A percentile compares a stretch with the other conserved stretches of the same genome.
phyloP scores from a whole-genome alignment of 1,140 invertebrate genomes.

The Trypoxylus dichotomus region DNA sequence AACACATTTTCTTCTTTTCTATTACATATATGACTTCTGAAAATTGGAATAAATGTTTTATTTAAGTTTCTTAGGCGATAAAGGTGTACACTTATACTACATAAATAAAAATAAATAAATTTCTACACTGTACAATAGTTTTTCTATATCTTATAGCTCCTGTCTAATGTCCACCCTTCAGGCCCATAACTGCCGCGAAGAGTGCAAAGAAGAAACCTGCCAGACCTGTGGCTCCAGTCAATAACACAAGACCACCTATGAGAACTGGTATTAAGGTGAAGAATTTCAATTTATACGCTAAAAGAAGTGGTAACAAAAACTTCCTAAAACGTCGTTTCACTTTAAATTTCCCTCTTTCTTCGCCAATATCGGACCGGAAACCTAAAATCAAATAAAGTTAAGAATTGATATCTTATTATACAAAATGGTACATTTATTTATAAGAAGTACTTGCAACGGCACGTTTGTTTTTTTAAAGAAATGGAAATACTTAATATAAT shows the following conservation, averaged over 20 bases:
- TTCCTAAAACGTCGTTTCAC: conserved; percentile 67
- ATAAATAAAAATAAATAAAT: neutral
- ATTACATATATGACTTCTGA: too few species aligned
- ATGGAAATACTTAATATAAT: too few species aligned
- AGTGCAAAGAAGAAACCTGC: conserved; percentile 85
- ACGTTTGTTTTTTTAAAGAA: too few species aligned
- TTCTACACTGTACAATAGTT: neutral
- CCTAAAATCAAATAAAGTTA: neutral
- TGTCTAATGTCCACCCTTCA: conserved; percentile 41
- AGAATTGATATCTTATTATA: too few species aligned
- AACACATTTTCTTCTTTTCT: too few species aligned
- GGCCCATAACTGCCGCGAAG: conserved; percentile 65
- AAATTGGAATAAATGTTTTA: too few species aligned
- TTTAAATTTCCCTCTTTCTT: conserved; percentile 25
- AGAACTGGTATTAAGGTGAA: conserved; percentile 75
- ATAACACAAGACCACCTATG: conserved; percentile 70
- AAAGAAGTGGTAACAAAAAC: conserved; percentile 70
- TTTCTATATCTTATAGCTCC: neutral
- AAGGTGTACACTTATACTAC: neutral
- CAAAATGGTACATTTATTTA: too few species aligned
- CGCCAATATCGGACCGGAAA: neutral
- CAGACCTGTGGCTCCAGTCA: conserved; percentile 74
- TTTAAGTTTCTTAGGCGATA: neutral
- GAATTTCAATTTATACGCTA: conserved; percentile 83
- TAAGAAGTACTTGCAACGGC: too few species aligned